Conservation (phyloP, 2,888 invertebrate genomes). For the Ceraclea dissimilis region DNA sequence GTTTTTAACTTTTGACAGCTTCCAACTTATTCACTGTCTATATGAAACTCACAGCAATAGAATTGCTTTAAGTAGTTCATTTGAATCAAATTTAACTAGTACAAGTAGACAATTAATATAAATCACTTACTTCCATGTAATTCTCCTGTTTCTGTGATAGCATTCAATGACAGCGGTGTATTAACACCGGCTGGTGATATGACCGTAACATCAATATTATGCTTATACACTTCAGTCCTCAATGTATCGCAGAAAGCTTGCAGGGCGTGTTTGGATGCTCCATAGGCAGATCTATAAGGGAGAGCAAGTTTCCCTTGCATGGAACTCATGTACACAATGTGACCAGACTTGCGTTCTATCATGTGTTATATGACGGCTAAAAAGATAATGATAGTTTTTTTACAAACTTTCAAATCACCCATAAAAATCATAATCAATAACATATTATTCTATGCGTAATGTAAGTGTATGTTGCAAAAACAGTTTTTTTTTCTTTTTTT, state of each 20-base stretch:
- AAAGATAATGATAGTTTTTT: too few species aligned
- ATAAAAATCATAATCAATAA: too few species aligned
- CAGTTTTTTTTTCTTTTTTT: too few species aligned
- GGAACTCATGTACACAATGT: conserved; percentile 84
- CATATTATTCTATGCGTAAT: too few species aligned
- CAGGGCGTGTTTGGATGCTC: conserved; percentile 89
- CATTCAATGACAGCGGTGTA: conserved; percentile 89
- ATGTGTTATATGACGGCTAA: conserved; percentile 76
- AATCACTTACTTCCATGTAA: conserved; percentile 59
- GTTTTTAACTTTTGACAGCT: too few species aligned
- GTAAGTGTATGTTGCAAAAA: too few species aligned
- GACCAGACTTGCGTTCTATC: conserved; percentile 67
- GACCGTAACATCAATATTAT: conserved; percentile 78
- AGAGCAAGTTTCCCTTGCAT: conserved; percentile 88
- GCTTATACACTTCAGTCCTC: conserved; percentile 73
- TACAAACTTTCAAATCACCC: too few species aligned
- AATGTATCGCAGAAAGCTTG: conserved; percentile 91
- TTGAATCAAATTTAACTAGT: too few species aligned
- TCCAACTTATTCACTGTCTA: too few species aligned
- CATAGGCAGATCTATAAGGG: conserved; percentile 81
- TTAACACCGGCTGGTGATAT: conserved; percentile 84
- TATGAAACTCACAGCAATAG: too few species aligned
- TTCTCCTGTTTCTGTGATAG: conserved; percentile 71
- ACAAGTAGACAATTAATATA: too few species aligned
- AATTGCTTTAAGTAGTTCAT: too few species aligned